Conservation (phyloP, 2,797 vertebrate genomes). For the Gobio occitaniae region DNA sequence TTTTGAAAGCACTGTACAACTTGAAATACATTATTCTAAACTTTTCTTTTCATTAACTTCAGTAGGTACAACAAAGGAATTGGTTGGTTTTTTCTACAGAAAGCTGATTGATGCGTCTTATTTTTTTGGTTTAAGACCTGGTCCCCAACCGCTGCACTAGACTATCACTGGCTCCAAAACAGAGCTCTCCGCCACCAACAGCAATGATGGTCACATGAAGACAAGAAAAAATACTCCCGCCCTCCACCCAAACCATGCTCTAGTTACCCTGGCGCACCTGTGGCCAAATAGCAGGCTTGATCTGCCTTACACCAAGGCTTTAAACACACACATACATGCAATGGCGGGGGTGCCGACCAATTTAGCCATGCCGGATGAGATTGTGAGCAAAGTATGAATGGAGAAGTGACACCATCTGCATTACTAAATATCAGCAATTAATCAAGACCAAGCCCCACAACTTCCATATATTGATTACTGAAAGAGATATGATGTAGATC, state of each 20-base stretch:
- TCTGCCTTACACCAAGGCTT: slow-evolving; percentile 48
- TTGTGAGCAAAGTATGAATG: slow-evolving; percentile 26
- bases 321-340: slow-evolving; percentile 36
- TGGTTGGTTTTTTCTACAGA: too few species aligned
- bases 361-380: slow-evolving; percentile 18
- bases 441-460: background rate
- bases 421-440: background rate
- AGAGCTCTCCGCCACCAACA: slow-evolving; percentile 71
- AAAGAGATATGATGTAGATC: background rate
- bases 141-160: slow-evolving; percentile 48
- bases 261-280: slow-evolving; percentile 48
- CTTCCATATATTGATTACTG: background rate
- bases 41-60: too few species aligned
- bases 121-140: too few species aligned
- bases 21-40: too few species aligned
- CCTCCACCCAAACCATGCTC: slow-evolving; percentile 35
- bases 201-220: slow-evolving; percentile 32
- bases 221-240: slow-evolving; percentile 31
- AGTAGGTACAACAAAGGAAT: too few species aligned
- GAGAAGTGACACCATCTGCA: slow-evolving; percentile 18
- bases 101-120: too few species aligned
- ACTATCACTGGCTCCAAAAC: slow-evolving; percentile 76
- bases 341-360: slow-evolving; percentile 1
- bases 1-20: too few species aligned
- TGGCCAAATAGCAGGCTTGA: slow-evolving; percentile 44